A percentile compares a stretch with the other conserved stretches of the same genome.
phyloP scores from a whole-genome alignment of 2,888 invertebrate genomes.

The Conistra vaccinii region DNA sequence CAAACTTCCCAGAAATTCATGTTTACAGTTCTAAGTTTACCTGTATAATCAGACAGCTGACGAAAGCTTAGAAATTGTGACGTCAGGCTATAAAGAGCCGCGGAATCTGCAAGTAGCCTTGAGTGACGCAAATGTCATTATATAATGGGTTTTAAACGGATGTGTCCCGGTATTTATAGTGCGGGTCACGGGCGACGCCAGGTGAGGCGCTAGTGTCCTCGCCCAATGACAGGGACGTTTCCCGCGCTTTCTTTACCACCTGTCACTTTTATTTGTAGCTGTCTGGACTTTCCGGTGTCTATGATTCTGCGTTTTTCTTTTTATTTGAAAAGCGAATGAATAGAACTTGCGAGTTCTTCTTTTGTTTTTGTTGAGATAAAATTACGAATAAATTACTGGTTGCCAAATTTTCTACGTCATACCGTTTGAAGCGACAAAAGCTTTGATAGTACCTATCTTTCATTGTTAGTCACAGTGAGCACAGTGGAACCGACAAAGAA shows the following conservation, averaged over 20 bases:
- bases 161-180: constrained; percentile 69
- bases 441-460: background rate
- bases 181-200: constrained; percentile 72
- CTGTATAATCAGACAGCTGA: constrained; percentile 35
- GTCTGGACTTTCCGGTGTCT: constrained; percentile 44
- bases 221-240: constrained; percentile 70
- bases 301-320: constrained; percentile 21
- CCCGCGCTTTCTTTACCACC: constrained; percentile 62
- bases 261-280: constrained; percentile 60
- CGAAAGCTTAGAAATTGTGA: constrained; percentile 45
- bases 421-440: constrained; percentile 7
- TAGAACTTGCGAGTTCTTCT: background rate
- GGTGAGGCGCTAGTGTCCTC: constrained; percentile 70
- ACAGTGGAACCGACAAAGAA: constrained; percentile 14
- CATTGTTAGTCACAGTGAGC: constrained; percentile 17
- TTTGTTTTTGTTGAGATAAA: constrained; percentile 38
- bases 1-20: constrained; percentile 14
- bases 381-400: constrained; percentile 18
- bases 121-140: constrained; percentile 65
- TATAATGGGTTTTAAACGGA: constrained; percentile 66
- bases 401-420: constrained; percentile 43
- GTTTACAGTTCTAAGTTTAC: constrained; percentile 20
- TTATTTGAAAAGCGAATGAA: constrained; percentile 26
- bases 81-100: constrained; percentile 45
- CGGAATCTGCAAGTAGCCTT: constrained; percentile 60